These are phyloP conservation scores for Philereme transversata DNA, from an alignment of 2,888 invertebrate species.

Conservation along the genomic window DNA sequence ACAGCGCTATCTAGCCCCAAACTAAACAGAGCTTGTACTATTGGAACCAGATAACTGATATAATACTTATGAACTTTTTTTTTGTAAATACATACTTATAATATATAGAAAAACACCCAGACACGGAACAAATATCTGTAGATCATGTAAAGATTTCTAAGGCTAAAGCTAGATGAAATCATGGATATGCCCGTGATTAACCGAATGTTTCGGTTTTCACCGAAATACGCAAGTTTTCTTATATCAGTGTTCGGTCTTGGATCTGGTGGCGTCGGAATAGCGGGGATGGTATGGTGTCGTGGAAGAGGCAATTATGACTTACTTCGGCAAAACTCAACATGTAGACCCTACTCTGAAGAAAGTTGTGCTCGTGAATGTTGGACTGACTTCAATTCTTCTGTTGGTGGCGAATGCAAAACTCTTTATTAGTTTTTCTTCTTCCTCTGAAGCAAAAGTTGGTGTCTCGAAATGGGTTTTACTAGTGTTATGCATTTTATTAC, in stretches of 20 bases:
- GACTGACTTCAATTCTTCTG: conserved; percentile 45
- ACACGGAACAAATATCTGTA: too few relatives aligned
- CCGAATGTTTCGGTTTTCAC: conserved; percentile 48
- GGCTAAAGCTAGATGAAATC: not conserved
- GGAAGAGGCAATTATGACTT: conserved; percentile 43
- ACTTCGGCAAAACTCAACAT: conserved; percentile 20
- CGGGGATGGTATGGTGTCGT: conserved; percentile 51
- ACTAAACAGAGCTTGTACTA: too few relatives aligned
- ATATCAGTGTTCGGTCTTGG: conserved; percentile 52
- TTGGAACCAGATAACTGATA: too few relatives aligned
- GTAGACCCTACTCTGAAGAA: conserved; percentile 47
- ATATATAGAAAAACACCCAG: too few relatives aligned
- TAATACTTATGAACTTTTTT: too few relatives aligned
- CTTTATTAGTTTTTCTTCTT: conserved; percentile 42
- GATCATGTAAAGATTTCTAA: too few relatives aligned
- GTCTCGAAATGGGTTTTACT: conserved; percentile 41
- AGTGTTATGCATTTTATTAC: conserved; percentile 40
- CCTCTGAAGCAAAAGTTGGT: conserved; percentile 10
- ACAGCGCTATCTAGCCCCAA: too few relatives aligned
- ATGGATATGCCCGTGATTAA: conserved; percentile 50
- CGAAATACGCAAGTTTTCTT: conserved; percentile 47
- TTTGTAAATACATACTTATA: too few relatives aligned
- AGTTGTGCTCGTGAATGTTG: conserved; percentile 41
- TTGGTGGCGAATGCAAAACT: conserved; percentile 42
- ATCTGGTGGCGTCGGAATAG: conserved; percentile 45